Conservation (phyloP, 2,888 invertebrate genomes). For the Cryptops parisi region DNA sequence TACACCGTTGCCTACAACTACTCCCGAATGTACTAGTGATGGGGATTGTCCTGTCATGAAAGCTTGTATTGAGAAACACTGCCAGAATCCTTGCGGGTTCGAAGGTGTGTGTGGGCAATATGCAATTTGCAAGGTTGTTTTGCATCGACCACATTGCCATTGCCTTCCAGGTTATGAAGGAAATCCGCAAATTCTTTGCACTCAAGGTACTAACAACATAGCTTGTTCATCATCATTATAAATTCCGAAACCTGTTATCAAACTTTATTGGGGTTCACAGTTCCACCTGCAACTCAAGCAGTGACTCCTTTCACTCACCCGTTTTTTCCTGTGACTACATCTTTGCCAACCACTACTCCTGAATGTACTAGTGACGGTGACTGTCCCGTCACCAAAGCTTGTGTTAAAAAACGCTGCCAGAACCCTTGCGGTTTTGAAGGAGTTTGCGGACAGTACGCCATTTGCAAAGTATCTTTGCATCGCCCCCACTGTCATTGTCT, state of each 20-base stretch:
- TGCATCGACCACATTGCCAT: constrained; percentile 60
- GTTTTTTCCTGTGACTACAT: background rate
- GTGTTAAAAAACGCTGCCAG: constrained; percentile 22
- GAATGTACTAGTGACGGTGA: constrained; percentile 22
- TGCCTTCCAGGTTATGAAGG: constrained; percentile 58
- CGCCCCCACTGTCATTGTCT: constrained; percentile 76
- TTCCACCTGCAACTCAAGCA: background rate
- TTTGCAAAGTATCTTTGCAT: constrained; percentile 67
- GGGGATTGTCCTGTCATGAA: constrained; percentile 69
- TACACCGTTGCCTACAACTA: constrained; percentile 7
- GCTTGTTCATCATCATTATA: no score
- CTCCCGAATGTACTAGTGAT: constrained; percentile 30
- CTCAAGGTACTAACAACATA: no score
- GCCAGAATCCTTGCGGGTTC: constrained; percentile 27
- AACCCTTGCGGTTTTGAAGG: constrained; percentile 54
- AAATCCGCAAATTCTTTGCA: constrained; percentile 44
- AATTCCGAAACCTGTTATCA: no score
- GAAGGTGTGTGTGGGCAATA: constrained; percentile 56
- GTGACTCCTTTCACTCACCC: constrained; percentile 1
- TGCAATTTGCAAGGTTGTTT: constrained; percentile 58
- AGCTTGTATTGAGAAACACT: constrained; percentile 81
- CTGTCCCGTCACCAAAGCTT: constrained; percentile 23
- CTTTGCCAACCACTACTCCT: constrained; percentile 16
- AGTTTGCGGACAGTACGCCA: constrained; percentile 65
- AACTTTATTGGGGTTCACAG: no score